These are phyloP conservation scores for Pagrus major DNA, from an alignment of 2,113 vertebrate species.

Conservation along the genomic window DNA sequence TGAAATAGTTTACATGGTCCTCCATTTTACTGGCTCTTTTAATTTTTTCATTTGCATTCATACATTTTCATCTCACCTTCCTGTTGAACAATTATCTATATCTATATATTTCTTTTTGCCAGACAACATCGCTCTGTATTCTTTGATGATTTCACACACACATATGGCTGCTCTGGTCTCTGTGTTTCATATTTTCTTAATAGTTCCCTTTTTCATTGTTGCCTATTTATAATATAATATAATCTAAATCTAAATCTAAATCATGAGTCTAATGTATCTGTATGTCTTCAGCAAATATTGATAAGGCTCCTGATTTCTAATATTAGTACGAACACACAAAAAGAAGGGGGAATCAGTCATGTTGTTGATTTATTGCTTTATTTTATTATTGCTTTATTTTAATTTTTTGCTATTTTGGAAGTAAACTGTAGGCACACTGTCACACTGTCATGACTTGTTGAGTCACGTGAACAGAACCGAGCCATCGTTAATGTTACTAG, in stretches of 20 bases:
- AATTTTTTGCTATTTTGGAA: too few species aligned
- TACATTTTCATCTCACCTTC: constrained; percentile 7
- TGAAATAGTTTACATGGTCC: not conserved
- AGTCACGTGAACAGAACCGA: too few species aligned
- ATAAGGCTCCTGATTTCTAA: not conserved
- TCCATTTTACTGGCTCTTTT: not conserved
- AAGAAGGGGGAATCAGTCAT: too few species aligned
- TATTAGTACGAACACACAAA: not conserved
- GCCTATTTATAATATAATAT: not conserved
- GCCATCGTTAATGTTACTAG: too few species aligned
- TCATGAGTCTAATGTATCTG: not conserved
- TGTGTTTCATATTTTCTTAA: not conserved
- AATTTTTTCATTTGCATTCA: not conserved
- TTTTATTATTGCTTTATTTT: too few species aligned
- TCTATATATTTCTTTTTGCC: constrained; percentile 8
- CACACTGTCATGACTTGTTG: too few species aligned
- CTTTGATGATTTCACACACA: not conserved
- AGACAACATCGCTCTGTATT: not conserved
- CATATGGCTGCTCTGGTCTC: not conserved
- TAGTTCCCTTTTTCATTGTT: not conserved
- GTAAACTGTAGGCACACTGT: too few species aligned
- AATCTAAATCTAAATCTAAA: too few species aligned
- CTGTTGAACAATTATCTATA: not conserved
- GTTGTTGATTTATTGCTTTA: too few species aligned
- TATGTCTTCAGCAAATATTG: not conserved